Evolutionary conservation across 2,888 invertebrate species (phyloP).

Genomic region (Brachyptera putata): DNA sequence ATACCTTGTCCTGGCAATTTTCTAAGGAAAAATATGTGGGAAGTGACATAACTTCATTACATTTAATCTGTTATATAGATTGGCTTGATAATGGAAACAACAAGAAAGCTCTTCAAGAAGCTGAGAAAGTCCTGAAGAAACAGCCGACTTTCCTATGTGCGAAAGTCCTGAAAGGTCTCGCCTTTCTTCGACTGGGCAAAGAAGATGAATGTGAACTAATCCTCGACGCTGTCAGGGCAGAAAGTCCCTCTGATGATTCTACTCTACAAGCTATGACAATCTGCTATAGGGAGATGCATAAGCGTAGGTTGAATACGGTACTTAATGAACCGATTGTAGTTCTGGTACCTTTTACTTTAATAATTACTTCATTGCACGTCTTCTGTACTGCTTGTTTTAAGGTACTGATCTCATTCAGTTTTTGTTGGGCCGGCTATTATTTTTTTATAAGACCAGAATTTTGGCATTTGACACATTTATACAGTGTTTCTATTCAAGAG

Average conservation of each 20-base stretch:
- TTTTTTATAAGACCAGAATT: too few species aligned
- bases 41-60: background rate
- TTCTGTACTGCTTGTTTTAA: too few species aligned
- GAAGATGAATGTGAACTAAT: conserved; percentile 72
- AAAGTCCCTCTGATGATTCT: conserved; percentile 84
- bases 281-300: conserved; percentile 88
- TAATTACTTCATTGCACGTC: too few species aligned
- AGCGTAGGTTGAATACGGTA: conserved; percentile 77
- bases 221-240: conserved; percentile 70
- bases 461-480: too few species aligned
- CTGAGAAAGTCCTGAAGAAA: conserved; percentile 92
- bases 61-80: conserved; percentile 55
- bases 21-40: background rate
- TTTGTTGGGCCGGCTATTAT: too few species aligned
- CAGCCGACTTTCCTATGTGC: conserved; percentile 85
- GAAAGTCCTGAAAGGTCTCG: conserved; percentile 84
- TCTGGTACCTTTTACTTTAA: too few species aligned
- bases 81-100: conserved; percentile 94
- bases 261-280: conserved; percentile 94
- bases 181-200: conserved; percentile 82
- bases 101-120: conserved; percentile 95
- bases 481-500: too few species aligned
- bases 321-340: background rate
- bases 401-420: too few species aligned
- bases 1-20: too few species aligned